A percentile compares a stretch with the other conserved stretches of the same genome.
Conservation (phyloP, 2,113 vertebrate genomes). For the Riparia riparia region DNA sequence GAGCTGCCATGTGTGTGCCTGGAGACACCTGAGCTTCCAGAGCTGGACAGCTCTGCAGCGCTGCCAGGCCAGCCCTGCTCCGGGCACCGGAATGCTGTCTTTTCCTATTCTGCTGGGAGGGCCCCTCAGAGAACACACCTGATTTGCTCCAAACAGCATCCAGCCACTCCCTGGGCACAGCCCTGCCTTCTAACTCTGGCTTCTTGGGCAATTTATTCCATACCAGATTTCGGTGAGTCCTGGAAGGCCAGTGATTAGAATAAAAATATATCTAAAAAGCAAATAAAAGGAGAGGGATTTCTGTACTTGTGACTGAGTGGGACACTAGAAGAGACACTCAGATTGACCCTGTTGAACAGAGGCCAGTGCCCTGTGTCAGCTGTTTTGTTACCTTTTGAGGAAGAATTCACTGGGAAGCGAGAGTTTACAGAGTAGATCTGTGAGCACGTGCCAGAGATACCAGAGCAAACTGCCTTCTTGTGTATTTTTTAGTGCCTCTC, state of each 20-base stretch:
- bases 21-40: conserved; percentile 34
- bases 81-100: accelerated
- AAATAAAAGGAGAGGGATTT: not conserved
- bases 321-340: not conserved
- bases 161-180: not conserved
- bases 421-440: not conserved
- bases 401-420: not conserved
- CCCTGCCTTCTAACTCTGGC: not conserved
- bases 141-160: not conserved
- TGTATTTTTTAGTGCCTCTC: not conserved
- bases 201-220: not conserved
- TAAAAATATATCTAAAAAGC: not conserved
- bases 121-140: not conserved
- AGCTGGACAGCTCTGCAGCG: not conserved
- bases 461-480: not conserved
- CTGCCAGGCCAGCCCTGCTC: not conserved
- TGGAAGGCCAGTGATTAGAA: not conserved
- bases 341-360: not conserved
- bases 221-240: not conserved
- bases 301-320: not conserved
- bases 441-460: not conserved
- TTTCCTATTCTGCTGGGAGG: not conserved
- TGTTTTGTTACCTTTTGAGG: not conserved
- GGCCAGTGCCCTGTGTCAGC: not conserved
- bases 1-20: not conserved